Percentiles rank a stretch among this genome's conserved stretches.
Conservation (phyloP, 2,797 vertebrate genomes). For the Amniataba percoides region DNA sequence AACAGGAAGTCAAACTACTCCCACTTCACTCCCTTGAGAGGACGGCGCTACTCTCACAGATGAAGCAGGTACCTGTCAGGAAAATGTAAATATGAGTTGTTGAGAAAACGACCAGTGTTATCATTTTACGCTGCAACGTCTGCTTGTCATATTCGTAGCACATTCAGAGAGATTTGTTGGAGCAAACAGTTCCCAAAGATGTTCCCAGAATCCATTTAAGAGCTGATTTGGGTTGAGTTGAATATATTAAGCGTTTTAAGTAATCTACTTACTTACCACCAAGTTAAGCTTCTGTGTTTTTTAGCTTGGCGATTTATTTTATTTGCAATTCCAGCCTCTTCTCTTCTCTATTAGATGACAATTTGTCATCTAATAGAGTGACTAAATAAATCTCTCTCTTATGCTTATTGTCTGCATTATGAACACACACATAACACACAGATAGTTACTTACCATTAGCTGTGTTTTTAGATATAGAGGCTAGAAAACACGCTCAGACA, state of each 20-base stretch:
- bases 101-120: too few relatives aligned
- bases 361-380: not conserved
- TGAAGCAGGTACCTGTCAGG: too few relatives aligned
- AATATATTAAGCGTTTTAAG: too few relatives aligned
- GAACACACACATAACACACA: not conserved
- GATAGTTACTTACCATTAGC: constrained; percentile 1
- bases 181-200: too few relatives aligned
- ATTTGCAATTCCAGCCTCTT: not conserved
- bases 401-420: not conserved
- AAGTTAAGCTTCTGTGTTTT: too few relatives aligned
- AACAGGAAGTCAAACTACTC: not conserved
- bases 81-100: too few relatives aligned
- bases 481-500: constrained; percentile 48
- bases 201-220: not conserved
- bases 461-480: constrained; percentile 25
- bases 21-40: not conserved
- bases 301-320: too few relatives aligned
- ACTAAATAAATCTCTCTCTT: not conserved
- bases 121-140: too few relatives aligned
- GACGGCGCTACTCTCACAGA: not conserved
- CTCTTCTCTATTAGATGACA: not conserved
- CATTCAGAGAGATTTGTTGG: too few relatives aligned
- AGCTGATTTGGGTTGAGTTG: not conserved
- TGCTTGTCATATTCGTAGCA: too few relatives aligned
- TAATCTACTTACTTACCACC: too few relatives aligned